A percentile compares a stretch with the other conserved stretches of the same genome.
These are phyloP conservation scores for Sclerodermus sp. DNA, from an alignment of 2,888 invertebrate species.

Conservation along the genomic window DNA sequence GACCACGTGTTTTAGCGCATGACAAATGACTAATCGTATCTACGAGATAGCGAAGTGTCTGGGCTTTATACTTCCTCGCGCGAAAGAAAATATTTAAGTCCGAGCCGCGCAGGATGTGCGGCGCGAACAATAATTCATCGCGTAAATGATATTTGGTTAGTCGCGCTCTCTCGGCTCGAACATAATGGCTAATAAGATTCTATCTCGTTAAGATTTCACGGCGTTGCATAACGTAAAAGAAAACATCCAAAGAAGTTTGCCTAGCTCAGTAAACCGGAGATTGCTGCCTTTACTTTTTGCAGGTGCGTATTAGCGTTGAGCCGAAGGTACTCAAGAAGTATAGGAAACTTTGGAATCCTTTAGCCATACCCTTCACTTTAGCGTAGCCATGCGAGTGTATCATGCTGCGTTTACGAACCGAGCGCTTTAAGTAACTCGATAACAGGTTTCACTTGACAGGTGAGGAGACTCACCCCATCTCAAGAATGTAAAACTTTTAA, in stretches of 20 bases:
- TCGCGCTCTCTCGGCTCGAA: no score
- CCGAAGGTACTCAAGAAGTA: background rate
- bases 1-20: no score
- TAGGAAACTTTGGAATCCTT: slow-evolving; percentile 13
- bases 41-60: no score
- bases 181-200: no score
- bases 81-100: no score
- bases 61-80: no score
- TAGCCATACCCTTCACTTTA: slow-evolving; percentile 15
- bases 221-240: background rate
- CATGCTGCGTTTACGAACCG: slow-evolving; percentile 27
- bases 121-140: no score
- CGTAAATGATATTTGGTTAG: no score
- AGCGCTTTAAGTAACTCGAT: slow-evolving; percentile 36
- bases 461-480: slow-evolving; percentile 22
- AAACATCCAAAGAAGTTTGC: background rate
- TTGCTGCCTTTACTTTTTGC: background rate
- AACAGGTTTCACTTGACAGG: slow-evolving; percentile 37
- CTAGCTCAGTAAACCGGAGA: background rate
- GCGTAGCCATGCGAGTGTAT: slow-evolving; percentile 20
- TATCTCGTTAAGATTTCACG: background rate
- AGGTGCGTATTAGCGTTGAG: background rate
- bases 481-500: slow-evolving; percentile 4
- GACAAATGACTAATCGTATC: no score
- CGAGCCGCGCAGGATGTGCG: no score